phyloP scores from a whole-genome alignment of 2,113 vertebrate genomes.

The Epinephelus lanceolatus region DNA sequence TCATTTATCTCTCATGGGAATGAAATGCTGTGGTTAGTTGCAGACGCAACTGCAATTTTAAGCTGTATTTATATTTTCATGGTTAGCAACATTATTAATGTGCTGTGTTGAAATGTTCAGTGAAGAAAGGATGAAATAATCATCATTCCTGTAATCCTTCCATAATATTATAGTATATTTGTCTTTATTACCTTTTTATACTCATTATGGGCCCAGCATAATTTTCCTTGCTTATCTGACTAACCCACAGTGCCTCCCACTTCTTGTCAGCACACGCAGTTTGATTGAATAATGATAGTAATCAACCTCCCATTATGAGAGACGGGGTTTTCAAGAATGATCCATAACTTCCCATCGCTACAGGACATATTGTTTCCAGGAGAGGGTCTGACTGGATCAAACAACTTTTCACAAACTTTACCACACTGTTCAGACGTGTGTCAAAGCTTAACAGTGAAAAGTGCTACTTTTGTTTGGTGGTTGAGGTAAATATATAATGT shows the following conservation, averaged over 20 bases:
- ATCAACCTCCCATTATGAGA: constrained; percentile 68
- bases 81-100: background rate
- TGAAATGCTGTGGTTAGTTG: background rate
- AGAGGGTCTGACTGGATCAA: constrained; percentile 9
- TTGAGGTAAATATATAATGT: background rate
- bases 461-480: background rate
- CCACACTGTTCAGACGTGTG: background rate
- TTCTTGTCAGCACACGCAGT: constrained; percentile 60
- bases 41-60: constrained; percentile 2
- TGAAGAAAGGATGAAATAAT: constrained; percentile 16
- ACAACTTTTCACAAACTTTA: constrained; percentile 23
- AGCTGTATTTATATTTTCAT: background rate
- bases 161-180: constrained; percentile 28
- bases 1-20: background rate
- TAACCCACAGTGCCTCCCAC: constrained; percentile 59
- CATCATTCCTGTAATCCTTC: constrained; percentile 28
- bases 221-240: constrained; percentile 69
- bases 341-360: constrained; percentile 34
- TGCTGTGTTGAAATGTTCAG: constrained; percentile 1
- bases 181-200: constrained; percentile 49
- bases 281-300: constrained; percentile 75
- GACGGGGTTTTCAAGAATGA: constrained; percentile 40
- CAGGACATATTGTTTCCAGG: constrained; percentile 21
- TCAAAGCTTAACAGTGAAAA: background rate
- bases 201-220: constrained; percentile 50